Conservation (phyloP, 2,113 vertebrate genomes). For the Piaya cayana region DNA sequence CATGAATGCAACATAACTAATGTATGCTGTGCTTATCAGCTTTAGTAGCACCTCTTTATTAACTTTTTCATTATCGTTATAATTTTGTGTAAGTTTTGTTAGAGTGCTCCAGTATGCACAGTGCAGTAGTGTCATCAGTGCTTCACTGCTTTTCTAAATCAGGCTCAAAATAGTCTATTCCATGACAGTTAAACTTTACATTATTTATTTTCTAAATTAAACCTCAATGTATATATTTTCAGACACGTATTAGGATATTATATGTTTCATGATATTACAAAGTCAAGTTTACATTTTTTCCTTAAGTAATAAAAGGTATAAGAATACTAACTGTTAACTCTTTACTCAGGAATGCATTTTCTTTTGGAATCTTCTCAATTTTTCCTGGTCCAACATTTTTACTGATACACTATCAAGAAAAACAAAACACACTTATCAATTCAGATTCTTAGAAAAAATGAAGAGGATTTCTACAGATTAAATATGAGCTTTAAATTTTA, state of each 20-base stretch:
- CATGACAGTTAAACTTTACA: not conserved
- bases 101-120: not conserved
- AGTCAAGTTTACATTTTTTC: not conserved
- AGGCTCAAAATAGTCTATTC: not conserved
- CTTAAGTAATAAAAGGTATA: not conserved
- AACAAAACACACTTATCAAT: not conserved
- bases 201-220: not conserved
- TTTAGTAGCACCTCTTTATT: not conserved
- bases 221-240: not conserved
- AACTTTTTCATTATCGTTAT: not conserved
- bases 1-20: not conserved
- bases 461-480: not conserved
- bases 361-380: conserved; percentile 76
- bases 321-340: conserved; percentile 83
- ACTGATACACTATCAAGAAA: conserved; percentile 79
- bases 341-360: conserved; percentile 79
- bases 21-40: not conserved
- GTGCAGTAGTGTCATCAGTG: not conserved
- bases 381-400: conserved; percentile 82
- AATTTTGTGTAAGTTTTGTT: not conserved
- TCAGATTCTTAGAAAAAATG: not conserved
- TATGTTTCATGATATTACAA: not conserved
- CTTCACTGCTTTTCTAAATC: not conserved
- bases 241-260: not conserved
- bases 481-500: not conserved